Base-by-base conservation (phyloP, 2,113 vertebrate genomes). In the Lepus americanus region DNA sequence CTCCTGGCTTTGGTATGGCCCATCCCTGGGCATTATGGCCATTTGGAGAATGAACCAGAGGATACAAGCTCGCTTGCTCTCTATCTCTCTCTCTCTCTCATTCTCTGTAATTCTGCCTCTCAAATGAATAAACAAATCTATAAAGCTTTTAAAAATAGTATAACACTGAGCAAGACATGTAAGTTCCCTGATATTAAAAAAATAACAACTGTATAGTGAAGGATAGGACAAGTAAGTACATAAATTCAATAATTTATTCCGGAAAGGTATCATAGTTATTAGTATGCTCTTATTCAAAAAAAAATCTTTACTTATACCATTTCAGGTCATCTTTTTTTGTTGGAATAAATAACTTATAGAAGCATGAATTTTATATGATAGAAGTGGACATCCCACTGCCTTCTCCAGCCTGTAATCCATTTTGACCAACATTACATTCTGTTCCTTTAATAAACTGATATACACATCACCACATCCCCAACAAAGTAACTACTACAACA, bases 231-330 rank as follows among this genome's bases (percentile, higher is more conserved):
- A 33, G 29, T 66, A 93, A 89, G 53, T 31, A 64, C 63, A 63
- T 53, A 82, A 94, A 94, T 61, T 69, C 36, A 82, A 51, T 81
- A 55, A 87, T 27, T 81, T 53, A 29, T 79, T 84, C 86, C 87
- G 20, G 25, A 5, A 79, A 90, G 4, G 69, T 29, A 79, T 22
- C 29, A 70, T 25, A 92, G 13, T 67, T 93, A 86, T 39, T 73
- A 51, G 16, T 72, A 72, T 17, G 69, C 5, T 39, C 19, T 82
- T 82, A 49, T 81, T 2, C 1, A 44, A 51, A 81, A 78, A 73
- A 44, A 82, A 74, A 36, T 55, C 22, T 6, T n/a, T 66, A 53
- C 85, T 92, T 76, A 36, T 93, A 61, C 49, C 33, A 76, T 5
- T 85, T n/a, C 51, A 95, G 31, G 29, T 67, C 44, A 59, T 64